Percentiles rank a stretch among this genome's conserved stretches.
phyloP scores from a whole-genome alignment of 2,888 invertebrate genomes.

The Cataglyphis livida region DNA sequence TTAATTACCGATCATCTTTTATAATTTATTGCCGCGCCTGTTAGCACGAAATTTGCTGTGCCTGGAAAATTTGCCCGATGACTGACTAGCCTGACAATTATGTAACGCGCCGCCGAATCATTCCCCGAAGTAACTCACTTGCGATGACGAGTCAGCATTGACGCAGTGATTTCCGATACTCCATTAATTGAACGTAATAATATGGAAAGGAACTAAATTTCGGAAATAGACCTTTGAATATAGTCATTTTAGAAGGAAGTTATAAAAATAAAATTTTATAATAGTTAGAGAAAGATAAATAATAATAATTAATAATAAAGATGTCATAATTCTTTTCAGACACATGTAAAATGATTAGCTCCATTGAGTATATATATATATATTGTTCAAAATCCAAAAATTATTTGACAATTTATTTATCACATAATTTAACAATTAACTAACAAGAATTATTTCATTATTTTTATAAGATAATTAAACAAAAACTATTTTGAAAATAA shows the following conservation, averaged over 20 bases:
- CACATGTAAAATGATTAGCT: neutral
- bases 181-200: neutral
- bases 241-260: neutral
- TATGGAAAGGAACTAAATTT: too few relatives aligned
- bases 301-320: neutral
- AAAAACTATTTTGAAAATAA: neutral
- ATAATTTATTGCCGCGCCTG: conserved; percentile 70
- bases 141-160: conserved; percentile 16
- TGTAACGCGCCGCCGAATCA: conserved; percentile 64
- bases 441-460: neutral
- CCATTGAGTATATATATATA: neutral
- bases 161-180: neutral
- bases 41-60: conserved; percentile 24
- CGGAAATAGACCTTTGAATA: neutral
- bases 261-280: neutral
- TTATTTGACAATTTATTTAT: neutral
- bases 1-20: conserved; percentile 78
- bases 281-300: neutral
- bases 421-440: neutral
- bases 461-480: neutral
- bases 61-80: conserved; percentile 52
- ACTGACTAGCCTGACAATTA: conserved; percentile 73
- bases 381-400: neutral
- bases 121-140: conserved; percentile 34
- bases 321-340: neutral